Base-by-base conservation (phyloP, 2,113 vertebrate genomes). In the Ailuropoda melanoleuca region DNA sequence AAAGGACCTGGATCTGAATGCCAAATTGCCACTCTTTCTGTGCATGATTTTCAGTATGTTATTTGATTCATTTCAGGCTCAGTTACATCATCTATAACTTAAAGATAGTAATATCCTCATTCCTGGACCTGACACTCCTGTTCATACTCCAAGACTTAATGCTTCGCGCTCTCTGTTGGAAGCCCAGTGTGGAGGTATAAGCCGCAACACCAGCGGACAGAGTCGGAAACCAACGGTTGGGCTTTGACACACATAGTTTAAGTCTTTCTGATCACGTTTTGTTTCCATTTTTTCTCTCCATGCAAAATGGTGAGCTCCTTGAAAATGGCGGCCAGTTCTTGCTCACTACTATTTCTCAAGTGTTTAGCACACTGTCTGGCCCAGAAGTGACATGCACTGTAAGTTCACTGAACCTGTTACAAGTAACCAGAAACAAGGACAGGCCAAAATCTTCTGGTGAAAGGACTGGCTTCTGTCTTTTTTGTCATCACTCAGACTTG, bases 51-150 rank as follows among this genome's bases (percentile, higher is more conserved):
- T 81, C 3, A 9, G 13, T 77, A 53, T 37, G 39, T 60, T 78
- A 46, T 12, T 72, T 88, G 46, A 50, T 92, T 55, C 53, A 53
- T 78, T 94, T 96, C 12, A 88, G 60, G n/a, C 17, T 84, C 48
- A 11, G 11, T 74, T 62, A 72, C 62, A 85, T 87, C 58, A 48
- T 77, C 34, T 64, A 14, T 82, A 62, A 87, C 46, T 26, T 14
- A 48, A 60, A 12, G 48, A 56, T 31, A 55, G 5, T 37, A 53
- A 66, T 43, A 82, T 24, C 26, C 48, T 72, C 18, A 50, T 58
- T 77, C 64, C 7, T 31, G 2, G 4, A 24, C 8, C 34, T 90
- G 75, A 39, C 11, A 37, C 6, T n/a, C n/a, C 2, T 72, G 1
- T 89, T 72, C 84, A 3, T 74, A 55, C 24, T 78, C 29, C 3